Evolutionary conservation across 1,140 invertebrate species (phyloP), one percentile per base, ranked within the genome.

Genomic region (Lordiphosa collinella): DNA sequence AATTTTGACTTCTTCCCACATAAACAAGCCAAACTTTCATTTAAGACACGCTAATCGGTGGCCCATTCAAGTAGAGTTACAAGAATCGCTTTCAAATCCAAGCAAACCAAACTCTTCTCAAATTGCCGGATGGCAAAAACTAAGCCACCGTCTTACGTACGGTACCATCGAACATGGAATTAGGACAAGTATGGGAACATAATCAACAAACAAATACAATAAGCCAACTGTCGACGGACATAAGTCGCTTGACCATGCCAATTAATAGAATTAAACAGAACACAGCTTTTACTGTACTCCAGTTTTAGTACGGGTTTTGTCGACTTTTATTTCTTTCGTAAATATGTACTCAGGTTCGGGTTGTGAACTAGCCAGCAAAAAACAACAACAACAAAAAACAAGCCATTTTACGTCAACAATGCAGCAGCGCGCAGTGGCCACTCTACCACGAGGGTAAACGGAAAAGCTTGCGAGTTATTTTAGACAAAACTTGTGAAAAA

Each of bases 181-280:
- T 63, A 53, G 61, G 34, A 64, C 31, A 54, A 35, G 32, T 64
- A 54, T 63, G 41, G 49, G 49, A 64, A 64, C 18, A 31, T 46
- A 53, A 64, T 64, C 60, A 34, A 41, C 41, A 44, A 44, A 43
- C 6, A 35, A 25, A 31, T 12, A 38, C 35, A 37, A 44, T 47
- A 60, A 43, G 40, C 18, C 14, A 31, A 54, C 59, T 57, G 60
- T 76, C 48, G 55, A 48, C 54, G 6, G 65, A 47, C 51, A 75
- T 64, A 60, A 35, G 29, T 51, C 34, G 52, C 53, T 53, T 53
- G 63, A 57, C 55, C 60, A 60, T 65, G 72, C 60, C 72, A 75
- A 76, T 75, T 76, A 75, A 76, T 52, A 64, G 66, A 47, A 56
- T 76, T 65, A 53, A 70, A 76, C 37, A 75, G 65, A 76, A 75